Evolutionary conservation across 2,888 invertebrate species (phyloP).

Genomic region (Gasteruption jaculator): DNA sequence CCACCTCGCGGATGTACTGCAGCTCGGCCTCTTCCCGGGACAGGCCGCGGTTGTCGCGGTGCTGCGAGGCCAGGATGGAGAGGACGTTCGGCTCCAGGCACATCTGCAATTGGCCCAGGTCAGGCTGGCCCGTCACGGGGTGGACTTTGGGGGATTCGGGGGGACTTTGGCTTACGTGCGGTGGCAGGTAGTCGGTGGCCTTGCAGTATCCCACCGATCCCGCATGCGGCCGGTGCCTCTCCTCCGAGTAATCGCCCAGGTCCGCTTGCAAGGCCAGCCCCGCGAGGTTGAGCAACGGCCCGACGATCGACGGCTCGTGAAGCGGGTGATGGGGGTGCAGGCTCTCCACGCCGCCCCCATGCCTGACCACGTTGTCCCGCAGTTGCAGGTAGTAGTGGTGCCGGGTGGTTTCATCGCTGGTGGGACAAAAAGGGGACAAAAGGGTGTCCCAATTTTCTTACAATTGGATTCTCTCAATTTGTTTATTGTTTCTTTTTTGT

Average conservation of each 20-base stretch:
- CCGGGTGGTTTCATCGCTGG: conserved; percentile 80
- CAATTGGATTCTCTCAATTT: too few relatives aligned
- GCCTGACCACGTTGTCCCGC: conserved; percentile 73
- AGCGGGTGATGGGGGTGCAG: conserved; percentile 49
- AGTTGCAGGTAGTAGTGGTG: conserved; percentile 94
- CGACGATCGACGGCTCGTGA: conserved; percentile 63
- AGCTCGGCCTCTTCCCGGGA: conserved; percentile 77
- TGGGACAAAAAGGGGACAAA: conserved; percentile 22
- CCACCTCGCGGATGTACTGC: conserved; percentile 86
- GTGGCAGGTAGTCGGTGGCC: conserved; percentile 80
- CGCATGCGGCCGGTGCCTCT: conserved; percentile 45
- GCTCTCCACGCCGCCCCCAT: conserved; percentile 50
- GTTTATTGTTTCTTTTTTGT: too few relatives aligned
- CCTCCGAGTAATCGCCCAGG: conserved; percentile 72
- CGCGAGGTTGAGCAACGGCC: conserved; percentile 73
- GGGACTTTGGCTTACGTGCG: conserved; percentile 53
- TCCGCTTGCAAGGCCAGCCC: conserved; percentile 91
- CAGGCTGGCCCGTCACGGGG: too few relatives aligned
- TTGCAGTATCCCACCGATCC: conserved; percentile 64
- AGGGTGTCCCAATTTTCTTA: too few relatives aligned
- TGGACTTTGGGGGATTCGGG: too few relatives aligned
- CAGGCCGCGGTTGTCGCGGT: conserved; percentile 76
- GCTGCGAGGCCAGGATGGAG: conserved; percentile 51
- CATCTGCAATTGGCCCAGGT: conserved; percentile 48
- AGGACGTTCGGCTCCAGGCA: conserved; percentile 47